These are phyloP conservation scores for Zaprionus gabonicus DNA, from an alignment of 1,140 invertebrate genomes.

Conservation along the genomic window DNA sequence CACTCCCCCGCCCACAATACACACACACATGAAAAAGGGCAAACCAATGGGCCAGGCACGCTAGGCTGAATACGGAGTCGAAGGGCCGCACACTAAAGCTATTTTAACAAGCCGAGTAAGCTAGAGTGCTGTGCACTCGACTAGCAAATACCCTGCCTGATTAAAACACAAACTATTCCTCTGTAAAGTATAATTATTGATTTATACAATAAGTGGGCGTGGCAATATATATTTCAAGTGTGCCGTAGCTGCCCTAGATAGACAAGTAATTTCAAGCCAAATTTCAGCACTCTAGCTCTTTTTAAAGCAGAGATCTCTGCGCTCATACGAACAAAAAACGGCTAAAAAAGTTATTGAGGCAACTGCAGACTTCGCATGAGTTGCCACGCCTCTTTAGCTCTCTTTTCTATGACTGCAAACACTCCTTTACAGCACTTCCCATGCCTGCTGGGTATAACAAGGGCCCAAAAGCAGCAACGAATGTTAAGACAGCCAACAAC, in stretches of 20 bases:
- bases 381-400: not conserved
- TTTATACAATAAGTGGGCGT: not conserved
- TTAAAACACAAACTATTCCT: not conserved
- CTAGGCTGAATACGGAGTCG: slow-evolving; percentile 50
- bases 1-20: not conserved
- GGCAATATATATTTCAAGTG: not conserved
- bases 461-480: slow-evolving; percentile 42
- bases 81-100: slow-evolving; percentile 64
- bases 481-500: slow-evolving; percentile 34
- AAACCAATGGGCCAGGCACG: slow-evolving; percentile 49
- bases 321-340: not conserved
- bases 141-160: not conserved
- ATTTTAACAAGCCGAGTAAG: slow-evolving; percentile 64
- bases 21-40: slow-evolving; percentile 39
- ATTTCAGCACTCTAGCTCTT: not conserved
- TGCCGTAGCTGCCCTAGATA: no score
- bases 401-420: not conserved
- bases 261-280: not conserved
- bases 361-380: not conserved
- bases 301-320: not conserved
- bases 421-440: not conserved
- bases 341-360: not conserved
- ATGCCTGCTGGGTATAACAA: slow-evolving; percentile 34
- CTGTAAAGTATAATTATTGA: not conserved
- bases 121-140: not conserved